Evolutionary conservation across 2,797 vertebrate species (phyloP).

Genomic region (Pantherophis vulpinus): DNA sequence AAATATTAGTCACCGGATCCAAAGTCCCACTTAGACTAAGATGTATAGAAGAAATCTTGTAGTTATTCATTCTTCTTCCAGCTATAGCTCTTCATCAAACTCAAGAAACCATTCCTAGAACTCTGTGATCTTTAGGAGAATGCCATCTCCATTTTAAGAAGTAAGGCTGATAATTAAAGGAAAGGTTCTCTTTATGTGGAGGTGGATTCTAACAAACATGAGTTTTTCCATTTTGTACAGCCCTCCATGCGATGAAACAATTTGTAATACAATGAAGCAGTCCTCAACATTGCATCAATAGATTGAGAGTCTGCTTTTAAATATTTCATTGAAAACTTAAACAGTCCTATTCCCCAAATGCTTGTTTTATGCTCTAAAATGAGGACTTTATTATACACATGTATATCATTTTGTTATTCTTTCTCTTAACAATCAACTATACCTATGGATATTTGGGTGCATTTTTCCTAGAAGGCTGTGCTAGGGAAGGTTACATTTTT

Average conservation of each 20-base stretch:
- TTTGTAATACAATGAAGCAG: not conserved
- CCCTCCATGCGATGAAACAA: not conserved
- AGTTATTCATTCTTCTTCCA: not conserved
- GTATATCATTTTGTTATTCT: not conserved
- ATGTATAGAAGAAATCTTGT: not conserved
- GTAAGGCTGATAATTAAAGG: not conserved
- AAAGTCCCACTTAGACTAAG: not conserved
- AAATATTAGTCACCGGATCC: constrained; percentile 1
- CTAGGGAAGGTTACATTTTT: not conserved
- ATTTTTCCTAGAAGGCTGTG: not conserved
- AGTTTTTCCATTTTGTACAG: not conserved
- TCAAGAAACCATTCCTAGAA: not conserved
- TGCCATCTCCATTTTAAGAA: not conserved
- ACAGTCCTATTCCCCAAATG: not conserved
- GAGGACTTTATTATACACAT: not conserved
- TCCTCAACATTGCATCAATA: not conserved
- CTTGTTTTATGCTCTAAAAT: not conserved
- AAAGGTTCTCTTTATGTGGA: not conserved
- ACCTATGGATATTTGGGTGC: not conserved
- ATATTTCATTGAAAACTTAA: not conserved
- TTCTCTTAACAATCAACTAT: not conserved
- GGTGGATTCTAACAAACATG: no score
- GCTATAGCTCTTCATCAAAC: not conserved
- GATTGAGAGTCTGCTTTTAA: not conserved
- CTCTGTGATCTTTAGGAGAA: not conserved